These are phyloP conservation scores for Galeruca laticollis DNA, from an alignment of 2,888 invertebrate genomes.

Conservation along the genomic window DNA sequence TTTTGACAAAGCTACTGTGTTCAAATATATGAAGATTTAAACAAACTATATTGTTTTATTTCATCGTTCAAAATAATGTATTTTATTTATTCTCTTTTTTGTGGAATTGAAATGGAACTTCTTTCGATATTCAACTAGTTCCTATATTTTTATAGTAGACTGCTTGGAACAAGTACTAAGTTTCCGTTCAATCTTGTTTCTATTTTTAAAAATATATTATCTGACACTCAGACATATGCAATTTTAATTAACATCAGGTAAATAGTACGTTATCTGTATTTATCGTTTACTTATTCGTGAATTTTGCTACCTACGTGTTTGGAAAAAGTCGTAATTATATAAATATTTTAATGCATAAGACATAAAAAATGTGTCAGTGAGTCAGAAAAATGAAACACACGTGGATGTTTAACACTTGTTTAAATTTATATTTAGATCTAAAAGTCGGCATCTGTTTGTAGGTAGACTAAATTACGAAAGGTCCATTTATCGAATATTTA, in stretches of 20 bases:
- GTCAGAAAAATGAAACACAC: conserved; percentile 10
- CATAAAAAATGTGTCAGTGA: conserved; percentile 24
- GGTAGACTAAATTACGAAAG: neutral
- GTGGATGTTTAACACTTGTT: neutral
- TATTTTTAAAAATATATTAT: conserved; percentile 11
- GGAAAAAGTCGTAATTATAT: conserved; percentile 5
- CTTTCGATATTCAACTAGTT: no score
- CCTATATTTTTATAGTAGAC: no score
- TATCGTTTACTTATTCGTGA: neutral
- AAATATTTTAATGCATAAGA: conserved; percentile 13
- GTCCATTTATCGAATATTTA: neutral
- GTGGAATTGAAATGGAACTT: no score
- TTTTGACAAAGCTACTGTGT: no score
- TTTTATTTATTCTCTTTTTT: no score
- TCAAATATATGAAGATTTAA: no score
- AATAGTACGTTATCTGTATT: neutral
- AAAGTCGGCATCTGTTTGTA: conserved; percentile 22
- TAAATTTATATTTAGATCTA: conserved; percentile 1
- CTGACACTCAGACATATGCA: neutral
- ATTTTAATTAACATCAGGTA: conserved; percentile 5
- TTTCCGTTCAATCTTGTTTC: neutral
- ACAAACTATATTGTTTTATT: no score
- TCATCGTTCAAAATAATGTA: no score
- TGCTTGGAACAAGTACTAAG: neutral
- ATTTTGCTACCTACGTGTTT: conserved; percentile 9